Base-by-base conservation (phyloP, 2,113 vertebrate species). In the Corydoras maculifer region DNA sequence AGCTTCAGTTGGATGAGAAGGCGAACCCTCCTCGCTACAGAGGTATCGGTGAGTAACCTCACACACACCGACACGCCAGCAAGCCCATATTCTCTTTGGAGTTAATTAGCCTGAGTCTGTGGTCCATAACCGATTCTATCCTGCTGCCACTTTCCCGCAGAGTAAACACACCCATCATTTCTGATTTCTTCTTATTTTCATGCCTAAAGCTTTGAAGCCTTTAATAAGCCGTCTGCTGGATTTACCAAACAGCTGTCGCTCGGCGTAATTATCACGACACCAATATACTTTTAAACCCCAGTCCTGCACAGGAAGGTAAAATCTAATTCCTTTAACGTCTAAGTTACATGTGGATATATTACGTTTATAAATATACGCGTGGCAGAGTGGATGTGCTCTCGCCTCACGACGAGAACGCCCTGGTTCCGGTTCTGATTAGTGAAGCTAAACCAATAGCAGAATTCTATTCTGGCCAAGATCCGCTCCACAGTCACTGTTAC, bases 1-100 rank as follows among this genome's bases (percentile, higher is more conserved):
- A 98, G 84, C 88, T 97, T 62, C 96, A 99, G 85, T 86, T 99
- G 10, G 96, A 97, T 0, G 95, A 98, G 83, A 97, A 92, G 74
- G 91, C 94, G 0, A 90, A 95, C 78, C 94, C 94, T 0, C 95
- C 94, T 4, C 92, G 94, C 65, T 97, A 94, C 84, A 92, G 83
- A 78, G 95, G 96, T 83, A 91, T 95, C 0, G 83, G 94, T 95
- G 82, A 79, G 91, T 82, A 43, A 30, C 43, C 4, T 6, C 35
- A 58, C 55, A 10, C 48, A 51, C 51, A 14, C 9, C n/a, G 12
- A 13, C 30, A 35, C 35, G 7, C 35, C 4, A 43, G 35, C 35
- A 43, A 43, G 35, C 35, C 35, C 35, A 43, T 43, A 67, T 70
- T 67, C 75, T 77, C 70, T 64, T 69, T 50, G 75, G 75, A 77